phyloP scores from a whole-genome alignment of 92 coral and sea anemone species.

The Chrysogorgia sp. region DNA sequence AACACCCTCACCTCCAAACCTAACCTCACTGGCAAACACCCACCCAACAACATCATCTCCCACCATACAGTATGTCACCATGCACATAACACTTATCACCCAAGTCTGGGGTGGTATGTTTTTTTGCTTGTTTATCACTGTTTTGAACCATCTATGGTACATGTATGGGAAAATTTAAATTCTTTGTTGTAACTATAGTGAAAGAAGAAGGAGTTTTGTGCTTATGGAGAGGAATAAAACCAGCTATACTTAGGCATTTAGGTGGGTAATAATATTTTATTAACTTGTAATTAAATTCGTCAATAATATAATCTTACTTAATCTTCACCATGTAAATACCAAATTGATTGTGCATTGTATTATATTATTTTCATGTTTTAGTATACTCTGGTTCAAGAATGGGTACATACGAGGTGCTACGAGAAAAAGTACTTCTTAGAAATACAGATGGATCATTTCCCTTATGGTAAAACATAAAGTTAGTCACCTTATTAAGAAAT shows the following conservation, averaged over 20 bases:
- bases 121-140: neutral
- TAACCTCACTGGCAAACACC: no score
- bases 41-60: no score
- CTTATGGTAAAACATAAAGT: conserved; percentile 64
- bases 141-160: neutral
- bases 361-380: conserved; percentile 4
- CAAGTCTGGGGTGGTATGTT: no score
- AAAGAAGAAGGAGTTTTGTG: conserved; percentile 85
- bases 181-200: conserved; percentile 40
- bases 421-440: conserved; percentile 81
- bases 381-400: conserved; percentile 96
- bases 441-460: conserved; percentile 84
- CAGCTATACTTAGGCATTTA: conserved; percentile 87
- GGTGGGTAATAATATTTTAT: conserved; percentile 49
- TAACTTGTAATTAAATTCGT: neutral
- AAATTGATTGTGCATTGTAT: neutral
- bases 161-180: neutral
- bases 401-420: conserved; percentile 89
- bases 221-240: conserved; percentile 94
- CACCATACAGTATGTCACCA: no score
- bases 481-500: no score
- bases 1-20: no score
- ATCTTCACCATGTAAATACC: neutral
- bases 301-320: neutral
- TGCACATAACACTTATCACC: no score